These are phyloP conservation scores for Phacellophora camtschatica DNA, from an alignment of 30 jellyfish, hydroid and myxozoan genomes.

Conservation along the genomic window DNA sequence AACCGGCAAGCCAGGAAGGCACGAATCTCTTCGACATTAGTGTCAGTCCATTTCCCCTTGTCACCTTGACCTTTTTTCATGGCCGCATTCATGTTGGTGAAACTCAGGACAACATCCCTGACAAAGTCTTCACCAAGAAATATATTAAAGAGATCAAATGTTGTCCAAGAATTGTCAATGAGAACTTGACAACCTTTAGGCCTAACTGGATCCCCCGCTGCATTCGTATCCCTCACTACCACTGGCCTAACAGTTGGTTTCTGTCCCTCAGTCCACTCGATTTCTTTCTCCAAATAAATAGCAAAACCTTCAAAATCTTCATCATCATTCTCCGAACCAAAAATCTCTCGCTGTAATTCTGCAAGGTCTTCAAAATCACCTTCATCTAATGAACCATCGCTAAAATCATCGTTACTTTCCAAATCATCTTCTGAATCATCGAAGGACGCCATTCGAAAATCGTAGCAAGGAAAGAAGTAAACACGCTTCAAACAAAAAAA, in stretches of 20 bases:
- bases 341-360: background rate
- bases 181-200: background rate
- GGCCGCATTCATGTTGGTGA: background rate
- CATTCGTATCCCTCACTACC: background rate
- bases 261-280: background rate
- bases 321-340: background rate
- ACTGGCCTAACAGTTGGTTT: background rate
- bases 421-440: background rate
- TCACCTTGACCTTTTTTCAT: background rate
- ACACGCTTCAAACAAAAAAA: too few species aligned
- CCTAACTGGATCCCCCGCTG: background rate
- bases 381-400: background rate
- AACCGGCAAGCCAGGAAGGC: background rate
- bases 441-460: too few species aligned
- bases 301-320: background rate
- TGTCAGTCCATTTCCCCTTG: background rate
- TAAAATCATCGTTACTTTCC: background rate
- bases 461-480: too few species aligned
- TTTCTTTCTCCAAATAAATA: background rate
- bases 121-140: background rate
- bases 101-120: background rate
- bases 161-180: background rate
- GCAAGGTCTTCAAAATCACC: background rate
- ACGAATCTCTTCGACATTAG: background rate
- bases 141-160: background rate